Evolutionary conservation across 2,797 vertebrate species (phyloP).

Genomic region (Triplophysa yarkandensis): DNA sequence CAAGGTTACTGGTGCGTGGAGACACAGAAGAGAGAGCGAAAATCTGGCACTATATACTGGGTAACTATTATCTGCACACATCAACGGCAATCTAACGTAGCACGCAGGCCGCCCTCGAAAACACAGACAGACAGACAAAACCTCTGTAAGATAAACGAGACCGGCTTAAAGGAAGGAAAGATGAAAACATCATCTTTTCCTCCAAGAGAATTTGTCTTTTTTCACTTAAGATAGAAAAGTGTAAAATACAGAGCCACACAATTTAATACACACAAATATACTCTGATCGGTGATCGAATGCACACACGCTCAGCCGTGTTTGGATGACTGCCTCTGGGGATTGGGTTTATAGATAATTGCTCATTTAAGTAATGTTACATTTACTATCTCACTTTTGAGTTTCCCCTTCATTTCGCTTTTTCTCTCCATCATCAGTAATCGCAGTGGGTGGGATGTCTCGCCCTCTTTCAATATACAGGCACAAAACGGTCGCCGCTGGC

Average conservation of each 20-base stretch:
- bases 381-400: conserved; percentile 30
- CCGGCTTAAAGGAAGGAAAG: conserved; percentile 28
- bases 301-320: conserved; percentile 19
- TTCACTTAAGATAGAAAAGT: conserved; percentile 4
- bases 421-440: conserved; percentile 28
- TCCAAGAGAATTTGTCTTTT: conserved; percentile 19
- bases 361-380: conserved; percentile 52
- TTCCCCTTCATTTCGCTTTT: conserved; percentile 32
- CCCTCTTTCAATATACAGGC: conserved; percentile 25
- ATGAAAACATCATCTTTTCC: conserved; percentile 34
- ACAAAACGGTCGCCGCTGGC: conserved; percentile 30
- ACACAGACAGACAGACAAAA: conserved; percentile 20
- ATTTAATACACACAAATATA: conserved; percentile 1
- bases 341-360: conserved; percentile 48
- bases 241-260: conserved; percentile 36
- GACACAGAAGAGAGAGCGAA: conserved; percentile 25
- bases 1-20: conserved; percentile 29
- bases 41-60: conserved; percentile 15
- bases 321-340: conserved; percentile 35
- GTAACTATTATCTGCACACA: conserved; percentile 37
- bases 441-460: conserved; percentile 30
- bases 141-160: conserved; percentile 23
- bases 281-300: conserved; percentile 15
- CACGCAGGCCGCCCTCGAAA: conserved; percentile 21
- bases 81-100: conserved; percentile 24